Conservation (phyloP, 2,888 invertebrate genomes). For the Mechanitis messenoides region DNA sequence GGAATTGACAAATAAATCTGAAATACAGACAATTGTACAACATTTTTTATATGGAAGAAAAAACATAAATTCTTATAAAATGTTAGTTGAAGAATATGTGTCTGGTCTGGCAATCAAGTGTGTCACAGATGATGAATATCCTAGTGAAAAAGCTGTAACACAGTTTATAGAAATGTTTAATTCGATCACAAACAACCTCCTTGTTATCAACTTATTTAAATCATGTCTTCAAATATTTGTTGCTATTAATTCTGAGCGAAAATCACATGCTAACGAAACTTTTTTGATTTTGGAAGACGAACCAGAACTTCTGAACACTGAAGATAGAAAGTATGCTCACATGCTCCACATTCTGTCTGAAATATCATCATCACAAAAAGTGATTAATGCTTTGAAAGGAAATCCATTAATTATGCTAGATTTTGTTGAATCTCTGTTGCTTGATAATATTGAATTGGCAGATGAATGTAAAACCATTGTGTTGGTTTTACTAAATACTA, state of each 20-base stretch:
- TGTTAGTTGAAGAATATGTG: constrained; percentile 53
- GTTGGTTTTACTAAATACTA: constrained; percentile 59
- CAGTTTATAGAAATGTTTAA: constrained; percentile 53
- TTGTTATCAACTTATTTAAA: constrained; percentile 50
- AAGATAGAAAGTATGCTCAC: constrained; percentile 58
- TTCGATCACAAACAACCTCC: constrained; percentile 35
- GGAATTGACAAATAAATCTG: constrained; percentile 41
- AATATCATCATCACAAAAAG: constrained; percentile 62
- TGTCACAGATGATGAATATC: constrained; percentile 32
- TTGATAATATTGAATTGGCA: constrained; percentile 38
- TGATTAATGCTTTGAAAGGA: constrained; percentile 58
- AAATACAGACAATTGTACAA: constrained; percentile 37
- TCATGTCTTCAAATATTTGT: constrained; percentile 48
- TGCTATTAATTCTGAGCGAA: constrained; percentile 43
- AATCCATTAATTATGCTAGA: constrained; percentile 62
- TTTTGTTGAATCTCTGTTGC: constrained; percentile 60
- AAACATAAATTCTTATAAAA: constrained; percentile 26
- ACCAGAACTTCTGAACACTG: constrained; percentile 42
- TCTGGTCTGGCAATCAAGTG: constrained; percentile 59
- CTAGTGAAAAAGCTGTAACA: constrained; percentile 42
- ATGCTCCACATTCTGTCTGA: constrained; percentile 72
- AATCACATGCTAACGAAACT: constrained; percentile 42
- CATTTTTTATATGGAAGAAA: constrained; percentile 47
- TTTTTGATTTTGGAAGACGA: constrained; percentile 57
- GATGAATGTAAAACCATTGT: constrained; percentile 64